Evolutionary conservation across 2,797 vertebrate genomes (phyloP).

Genomic region (Pempheris klunzingeri): DNA sequence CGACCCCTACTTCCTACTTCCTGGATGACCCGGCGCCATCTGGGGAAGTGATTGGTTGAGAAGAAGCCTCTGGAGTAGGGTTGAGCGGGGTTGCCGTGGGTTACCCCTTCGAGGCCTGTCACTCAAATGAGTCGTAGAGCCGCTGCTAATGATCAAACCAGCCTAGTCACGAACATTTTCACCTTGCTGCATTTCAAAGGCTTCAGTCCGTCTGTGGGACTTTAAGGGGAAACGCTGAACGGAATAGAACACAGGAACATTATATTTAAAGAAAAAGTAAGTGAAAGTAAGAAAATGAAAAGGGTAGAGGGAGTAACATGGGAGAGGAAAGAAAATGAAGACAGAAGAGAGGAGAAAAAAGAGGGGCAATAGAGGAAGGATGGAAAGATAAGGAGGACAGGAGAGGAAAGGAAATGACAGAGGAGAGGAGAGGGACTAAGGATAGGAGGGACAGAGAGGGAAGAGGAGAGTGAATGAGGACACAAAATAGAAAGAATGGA

Average conservation of each 20-base stretch:
- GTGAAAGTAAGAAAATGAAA: neutral
- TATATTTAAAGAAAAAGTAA: neutral
- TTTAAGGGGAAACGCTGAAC: neutral
- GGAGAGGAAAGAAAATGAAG: neutral
- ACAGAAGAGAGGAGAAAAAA: neutral
- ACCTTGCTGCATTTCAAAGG: slow-evolving; percentile 53
- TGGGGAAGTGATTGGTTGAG: slow-evolving; percentile 92
- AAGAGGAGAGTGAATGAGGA: neutral
- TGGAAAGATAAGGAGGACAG: neutral
- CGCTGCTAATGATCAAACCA: slow-evolving; percentile 93
- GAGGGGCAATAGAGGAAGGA: neutral
- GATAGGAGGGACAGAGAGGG: too few relatives aligned
- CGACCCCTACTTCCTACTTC: slow-evolving; percentile 88
- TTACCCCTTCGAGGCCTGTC: slow-evolving; percentile 86
- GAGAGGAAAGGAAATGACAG: neutral
- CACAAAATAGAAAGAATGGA: neutral
- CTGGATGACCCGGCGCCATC: slow-evolving; percentile 91
- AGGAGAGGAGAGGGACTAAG: neutral
- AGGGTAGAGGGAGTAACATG: neutral
- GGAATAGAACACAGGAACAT: neutral
- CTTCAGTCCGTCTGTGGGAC: slow-evolving; percentile 1
- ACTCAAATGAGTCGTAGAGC: slow-evolving; percentile 95
- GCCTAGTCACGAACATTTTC: slow-evolving; percentile 77
- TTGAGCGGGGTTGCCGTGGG: slow-evolving; percentile 74
- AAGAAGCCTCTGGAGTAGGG: slow-evolving; percentile 63